Base-by-base conservation (phyloP, 2,113 vertebrate species). In the Passer montanus region DNA sequence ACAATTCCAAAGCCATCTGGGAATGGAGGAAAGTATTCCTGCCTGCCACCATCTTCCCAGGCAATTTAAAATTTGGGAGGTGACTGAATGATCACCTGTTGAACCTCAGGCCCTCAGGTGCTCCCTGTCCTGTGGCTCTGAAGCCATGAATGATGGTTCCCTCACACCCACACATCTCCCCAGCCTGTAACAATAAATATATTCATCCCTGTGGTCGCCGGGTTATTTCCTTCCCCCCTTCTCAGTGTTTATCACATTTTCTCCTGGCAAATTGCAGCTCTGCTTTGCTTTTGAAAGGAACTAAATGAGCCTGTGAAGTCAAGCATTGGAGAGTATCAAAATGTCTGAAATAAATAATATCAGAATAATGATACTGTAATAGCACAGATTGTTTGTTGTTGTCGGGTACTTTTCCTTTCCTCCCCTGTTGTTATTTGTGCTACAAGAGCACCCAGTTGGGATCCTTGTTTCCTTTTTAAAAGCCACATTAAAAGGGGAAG, bases 331-430 rank as follows among this genome's bases (percentile, higher is more conserved):
- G 79, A 95, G 79, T 56, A 94, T 79, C 93, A 91, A 33, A 74
- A 91, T 95, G 72, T 77, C 94, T 94, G 94, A 86, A 94, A 95
- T 89, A 97, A 96, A 96, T 96, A 95, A 90, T 93, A 91, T 94
- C 94, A 78, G 72, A 84, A 95, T 96, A 97, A 97, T 90, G 94
- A 95, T 93, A 68, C 91, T 46, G 73, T 97, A 94, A 95, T 81
- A 91, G 76, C 89, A 43, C 85, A 90, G 92, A 91, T 11, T 87
- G 89, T 93, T 96, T 97, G 94, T 70, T 95, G 91, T 91, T 82
- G 90, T 87, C 2, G 27, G 56, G 72, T 84, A 44, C 69, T 93
- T 87, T 70, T 41, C 59, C 26, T 58, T 56, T 43, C 9, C 47
- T 30, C 31, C 26, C 63, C 63, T 2, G 44, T 78, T 82, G 92